Base-by-base conservation (phyloP, 2,888 invertebrate species). In the Timema cristinae region DNA sequence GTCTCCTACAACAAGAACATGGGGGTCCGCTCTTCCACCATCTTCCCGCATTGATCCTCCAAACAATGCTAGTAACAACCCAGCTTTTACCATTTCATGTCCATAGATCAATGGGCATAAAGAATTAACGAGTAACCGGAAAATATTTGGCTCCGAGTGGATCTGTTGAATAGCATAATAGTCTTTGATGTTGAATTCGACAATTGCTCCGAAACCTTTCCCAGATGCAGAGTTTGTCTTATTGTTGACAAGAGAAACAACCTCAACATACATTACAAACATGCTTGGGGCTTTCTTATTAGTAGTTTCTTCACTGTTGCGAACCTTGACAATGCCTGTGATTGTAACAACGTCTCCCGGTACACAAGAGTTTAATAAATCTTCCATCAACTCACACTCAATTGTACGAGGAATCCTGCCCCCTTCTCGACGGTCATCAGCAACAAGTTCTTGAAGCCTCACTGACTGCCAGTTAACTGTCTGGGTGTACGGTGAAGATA, bases 71-170 rank as follows among this genome's bases (percentile, higher is more conserved):
- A 97, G 84, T 11, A 96, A 80, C 2, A 96, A 84, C 0, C 95
- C 97, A 9, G 96, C 94, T 83, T 98, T 98, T 0, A 96, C 91
- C 76, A 95, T 86, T 81, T 97, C 95, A 80, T 97, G 94, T 0
- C 98, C 97, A 82, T 92, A 97, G 79, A 98, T 95, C 49, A 89
- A 86, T 0, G 97, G 97, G 77, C 96, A 96, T 7, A 98, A 83
- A 0, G 97, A 97, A 75, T 93, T 90, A 0, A 97, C 92, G 11
- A 98, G 83, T 15, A 95, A 85, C 63, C 90, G 86, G 80, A 97
- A 94, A n/a, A 93, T 85, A 78, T 91, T 86, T 50, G 88, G 86
- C 75, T 91, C 88, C 9, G 85, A 85, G 78, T 93, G 91, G 73
- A 95, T 91, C 84, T 91, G 90, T 89, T 93, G 82, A 75, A 92